phyloP scores from a whole-genome alignment of 1,140 invertebrate genomes.

The Caerostris darwini region DNA sequence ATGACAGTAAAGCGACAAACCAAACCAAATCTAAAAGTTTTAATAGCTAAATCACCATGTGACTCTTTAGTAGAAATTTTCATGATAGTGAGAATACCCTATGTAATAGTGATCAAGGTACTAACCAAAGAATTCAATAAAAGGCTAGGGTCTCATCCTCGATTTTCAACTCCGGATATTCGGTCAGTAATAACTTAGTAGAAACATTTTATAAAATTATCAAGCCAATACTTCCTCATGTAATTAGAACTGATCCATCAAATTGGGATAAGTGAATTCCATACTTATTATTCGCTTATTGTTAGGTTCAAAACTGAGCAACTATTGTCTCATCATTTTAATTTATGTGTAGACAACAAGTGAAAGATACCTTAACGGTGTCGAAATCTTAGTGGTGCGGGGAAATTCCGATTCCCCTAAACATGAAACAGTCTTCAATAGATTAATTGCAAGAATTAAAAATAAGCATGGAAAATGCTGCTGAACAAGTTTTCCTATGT shows the following conservation, averaged over 20 bases:
- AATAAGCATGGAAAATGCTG: not conserved
- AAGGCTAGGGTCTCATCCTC: not conserved
- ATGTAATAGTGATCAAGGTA: not conserved
- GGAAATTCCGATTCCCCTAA: not conserved
- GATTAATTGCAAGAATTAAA: not conserved
- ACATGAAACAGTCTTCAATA: not conserved
- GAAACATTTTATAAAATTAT: no score
- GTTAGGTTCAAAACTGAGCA: no score
- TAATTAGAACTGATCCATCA: no score
- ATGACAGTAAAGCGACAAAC: not conserved
- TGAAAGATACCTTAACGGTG: no score
- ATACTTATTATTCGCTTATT: no score
- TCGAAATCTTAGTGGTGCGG: no score
- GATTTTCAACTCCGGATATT: not conserved
- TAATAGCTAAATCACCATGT: not conserved
- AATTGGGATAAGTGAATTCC: no score
- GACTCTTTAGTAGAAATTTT: not conserved
- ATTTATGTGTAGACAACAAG: no score
- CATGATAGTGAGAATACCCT: not conserved
- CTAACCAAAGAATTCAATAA: not conserved
- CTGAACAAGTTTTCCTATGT: not conserved
- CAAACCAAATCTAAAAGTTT: not conserved
- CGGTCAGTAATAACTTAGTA: no score
- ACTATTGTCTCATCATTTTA: no score
- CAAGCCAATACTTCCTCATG: no score